These are phyloP conservation scores for Sphaerophoria taeniata DNA, from an alignment of 2,888 invertebrate species.

Conservation along the genomic window DNA sequence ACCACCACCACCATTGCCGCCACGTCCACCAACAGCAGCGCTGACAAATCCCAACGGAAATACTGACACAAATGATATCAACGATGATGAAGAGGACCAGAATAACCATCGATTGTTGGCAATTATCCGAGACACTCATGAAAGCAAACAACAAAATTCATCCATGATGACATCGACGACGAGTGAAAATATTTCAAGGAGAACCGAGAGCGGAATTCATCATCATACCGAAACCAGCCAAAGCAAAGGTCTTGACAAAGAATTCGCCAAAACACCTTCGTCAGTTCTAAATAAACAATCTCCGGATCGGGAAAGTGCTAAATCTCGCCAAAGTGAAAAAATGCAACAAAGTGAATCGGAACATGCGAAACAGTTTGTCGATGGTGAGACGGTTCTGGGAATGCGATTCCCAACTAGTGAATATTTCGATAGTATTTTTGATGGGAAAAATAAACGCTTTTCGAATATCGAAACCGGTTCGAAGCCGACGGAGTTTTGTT, in stretches of 20 bases:
- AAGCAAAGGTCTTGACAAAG: conserved; percentile 42
- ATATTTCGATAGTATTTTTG: conserved; percentile 78
- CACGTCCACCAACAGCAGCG: conserved; percentile 78
- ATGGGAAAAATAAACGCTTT: conserved; percentile 79
- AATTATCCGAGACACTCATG: conserved; percentile 84
- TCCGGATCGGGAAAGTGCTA: conserved; percentile 59
- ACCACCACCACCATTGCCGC: conserved; percentile 78
- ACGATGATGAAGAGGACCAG: conserved; percentile 77
- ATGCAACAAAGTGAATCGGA: conserved; percentile 56
- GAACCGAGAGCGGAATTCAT: conserved; percentile 76
- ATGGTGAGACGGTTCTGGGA: conserved; percentile 53
- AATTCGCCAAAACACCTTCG: conserved; percentile 13
- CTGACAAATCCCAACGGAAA: conserved; percentile 54
- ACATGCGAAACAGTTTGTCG: conserved; percentile 27
- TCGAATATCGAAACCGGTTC: conserved; percentile 79
- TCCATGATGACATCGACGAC: conserved; percentile 76
- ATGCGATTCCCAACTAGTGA: conserved; percentile 78
- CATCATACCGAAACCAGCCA: conserved; percentile 34
- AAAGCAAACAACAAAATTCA: conserved; percentile 70
- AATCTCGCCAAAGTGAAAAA: conserved; percentile 36
- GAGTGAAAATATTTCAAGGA: conserved; percentile 81
- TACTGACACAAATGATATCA: conserved; percentile 75
- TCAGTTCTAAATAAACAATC: conserved; percentile 60
- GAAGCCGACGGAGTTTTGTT: conserved; percentile 69
- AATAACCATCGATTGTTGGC: conserved; percentile 86